phyloP scores from a whole-genome alignment of 2,888 invertebrate genomes.

The Blera fallax region DNA sequence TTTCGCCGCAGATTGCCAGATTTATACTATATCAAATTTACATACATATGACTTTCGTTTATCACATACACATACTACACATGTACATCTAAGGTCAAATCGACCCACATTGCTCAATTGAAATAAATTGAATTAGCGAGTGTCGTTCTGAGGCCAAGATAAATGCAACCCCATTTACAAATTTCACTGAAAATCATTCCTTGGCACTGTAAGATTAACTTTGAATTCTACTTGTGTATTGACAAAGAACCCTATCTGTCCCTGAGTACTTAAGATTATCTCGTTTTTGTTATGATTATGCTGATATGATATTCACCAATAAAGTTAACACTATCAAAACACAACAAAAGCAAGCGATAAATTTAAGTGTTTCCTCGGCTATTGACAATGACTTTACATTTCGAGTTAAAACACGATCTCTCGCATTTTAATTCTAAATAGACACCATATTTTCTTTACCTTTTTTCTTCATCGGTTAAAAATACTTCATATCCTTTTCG shows the following conservation, averaged over 20 bases:
- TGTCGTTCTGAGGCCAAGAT: conserved; percentile 39
- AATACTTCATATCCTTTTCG: conserved; percentile 85
- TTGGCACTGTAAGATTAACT: conserved; percentile 31
- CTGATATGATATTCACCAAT: conserved; percentile 12
- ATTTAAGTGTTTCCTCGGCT: background rate
- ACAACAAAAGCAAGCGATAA: conserved; percentile 2
- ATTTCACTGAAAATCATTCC: conserved; percentile 11
- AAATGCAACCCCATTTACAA: conserved; percentile 8
- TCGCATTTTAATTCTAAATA: too few relatives aligned
- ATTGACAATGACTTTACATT: background rate
- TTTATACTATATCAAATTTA: background rate
- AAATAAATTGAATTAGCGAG: conserved; percentile 57
- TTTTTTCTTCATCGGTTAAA: conserved; percentile 87
- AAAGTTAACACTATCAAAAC: background rate
- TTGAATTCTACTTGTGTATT: background rate
- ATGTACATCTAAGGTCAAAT: conserved; percentile 25
- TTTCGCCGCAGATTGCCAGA: background rate
- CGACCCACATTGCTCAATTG: conserved; percentile 65
- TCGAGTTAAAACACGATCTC: background rate
- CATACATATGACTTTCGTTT: background rate
- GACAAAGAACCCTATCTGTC: background rate
- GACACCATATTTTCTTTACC: conserved; percentile 80
- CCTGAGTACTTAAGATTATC: background rate
- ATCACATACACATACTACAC: background rate
- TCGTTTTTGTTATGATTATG: background rate